phyloP scores from a whole-genome alignment of 2,888 invertebrate species.

The Synanthedon myopaeformis region DNA sequence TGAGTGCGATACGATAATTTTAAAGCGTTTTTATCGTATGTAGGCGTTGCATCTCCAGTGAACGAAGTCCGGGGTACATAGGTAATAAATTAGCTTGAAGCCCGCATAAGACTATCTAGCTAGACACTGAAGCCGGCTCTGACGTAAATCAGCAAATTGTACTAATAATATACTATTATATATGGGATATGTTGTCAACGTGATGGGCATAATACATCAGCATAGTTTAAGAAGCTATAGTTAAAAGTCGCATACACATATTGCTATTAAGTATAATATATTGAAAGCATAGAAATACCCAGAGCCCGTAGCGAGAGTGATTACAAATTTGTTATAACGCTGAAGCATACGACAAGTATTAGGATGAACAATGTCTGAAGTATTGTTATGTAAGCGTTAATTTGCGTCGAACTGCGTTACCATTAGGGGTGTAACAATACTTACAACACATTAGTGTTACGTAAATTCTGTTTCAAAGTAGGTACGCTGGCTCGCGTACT shows the following conservation, averaged over 20 bases:
- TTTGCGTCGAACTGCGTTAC: constrained; percentile 52
- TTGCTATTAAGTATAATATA: constrained; percentile 50
- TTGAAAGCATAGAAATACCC: constrained; percentile 69
- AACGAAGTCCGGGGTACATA: constrained; percentile 38
- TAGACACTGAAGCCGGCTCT: constrained; percentile 69
- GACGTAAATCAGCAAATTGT: constrained; percentile 63
- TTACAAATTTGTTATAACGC: constrained; percentile 58
- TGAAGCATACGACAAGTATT: constrained; percentile 64
- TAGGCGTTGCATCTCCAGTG: constrained; percentile 12
- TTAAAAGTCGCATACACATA: constrained; percentile 63
- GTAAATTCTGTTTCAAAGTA: constrained; percentile 30
- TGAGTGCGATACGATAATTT: constrained; percentile 17
- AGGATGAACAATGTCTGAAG: constrained; percentile 58
- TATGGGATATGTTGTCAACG: constrained; percentile 58
- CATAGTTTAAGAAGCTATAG: constrained; percentile 65
- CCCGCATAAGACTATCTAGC: constrained; percentile 67
- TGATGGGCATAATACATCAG: constrained; percentile 64
- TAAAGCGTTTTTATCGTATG: constrained; percentile 27
- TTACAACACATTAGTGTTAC: constrained; percentile 62
- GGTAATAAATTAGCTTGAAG: constrained; percentile 56
- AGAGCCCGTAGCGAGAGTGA: constrained; percentile 65
- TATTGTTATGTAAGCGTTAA: constrained; percentile 60
- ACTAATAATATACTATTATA: constrained; percentile 63
- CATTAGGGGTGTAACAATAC: constrained; percentile 40
- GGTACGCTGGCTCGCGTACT: constrained; percentile 38